Conservation (phyloP, 2,888 invertebrate species). For the Pherbina coryleti region DNA sequence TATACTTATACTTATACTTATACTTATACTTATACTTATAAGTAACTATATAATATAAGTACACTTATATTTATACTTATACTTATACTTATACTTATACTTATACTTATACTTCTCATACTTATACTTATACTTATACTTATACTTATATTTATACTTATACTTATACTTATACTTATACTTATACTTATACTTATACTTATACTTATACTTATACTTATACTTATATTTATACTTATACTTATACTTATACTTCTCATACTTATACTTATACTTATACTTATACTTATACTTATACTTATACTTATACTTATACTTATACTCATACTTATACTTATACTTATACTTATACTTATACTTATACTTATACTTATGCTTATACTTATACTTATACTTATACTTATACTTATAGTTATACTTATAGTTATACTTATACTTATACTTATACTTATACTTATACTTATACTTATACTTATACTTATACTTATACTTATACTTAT, state of each 20-base stretch:
- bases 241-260: not conserved
- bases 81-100: too few species aligned
- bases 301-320: not conserved
- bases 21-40: not conserved
- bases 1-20: not conserved
- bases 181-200: too few species aligned
- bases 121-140: too few species aligned
- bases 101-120: too few species aligned
- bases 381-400: not conserved
- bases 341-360: not conserved
- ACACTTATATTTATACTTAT: too few species aligned
- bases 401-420: not conserved
- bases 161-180: too few species aligned
- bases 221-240: not conserved
- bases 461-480: not conserved
- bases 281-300: not conserved
- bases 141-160: too few species aligned
- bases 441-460: not conserved
- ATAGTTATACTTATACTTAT: not conserved
- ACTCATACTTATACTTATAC: not conserved
- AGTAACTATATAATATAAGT: too few species aligned
- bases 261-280: not conserved
- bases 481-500: not conserved
- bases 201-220: too few species aligned
- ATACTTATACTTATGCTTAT: not conserved